Percentiles rank a stretch among this genome's conserved stretches.
Conservation (phyloP, 2,888 invertebrate genomes). For the Epistrophella euchroma region DNA sequence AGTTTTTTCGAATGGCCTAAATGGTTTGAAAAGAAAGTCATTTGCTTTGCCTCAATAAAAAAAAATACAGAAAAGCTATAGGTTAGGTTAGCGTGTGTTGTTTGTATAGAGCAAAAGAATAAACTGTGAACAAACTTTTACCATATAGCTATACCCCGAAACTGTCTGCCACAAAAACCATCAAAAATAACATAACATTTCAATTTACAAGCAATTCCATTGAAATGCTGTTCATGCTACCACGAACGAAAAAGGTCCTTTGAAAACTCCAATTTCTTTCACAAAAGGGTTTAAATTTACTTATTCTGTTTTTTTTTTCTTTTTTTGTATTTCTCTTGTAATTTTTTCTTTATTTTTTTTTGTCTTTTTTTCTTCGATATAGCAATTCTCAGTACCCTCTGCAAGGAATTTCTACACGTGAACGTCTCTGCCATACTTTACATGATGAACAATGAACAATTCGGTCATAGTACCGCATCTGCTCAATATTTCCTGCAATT, state of each 20-base stretch:
- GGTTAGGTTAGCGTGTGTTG: too few relatives aligned
- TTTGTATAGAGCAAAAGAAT: neutral
- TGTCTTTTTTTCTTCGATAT: conserved; percentile 77
- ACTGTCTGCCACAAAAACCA: conserved; percentile 43
- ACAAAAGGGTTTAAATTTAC: conserved; percentile 42
- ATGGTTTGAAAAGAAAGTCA: conserved; percentile 34
- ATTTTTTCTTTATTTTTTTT: neutral
- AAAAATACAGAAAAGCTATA: neutral
- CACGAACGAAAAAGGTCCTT: conserved; percentile 13
- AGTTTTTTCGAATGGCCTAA: conserved; percentile 9
- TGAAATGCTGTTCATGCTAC: conserved; percentile 39
- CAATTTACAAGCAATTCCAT: conserved; percentile 36
- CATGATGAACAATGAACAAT: conserved; percentile 97
- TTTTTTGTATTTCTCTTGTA: conserved; percentile 1
- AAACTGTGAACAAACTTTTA: conserved; percentile 13
- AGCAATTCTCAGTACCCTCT: conserved; percentile 94
- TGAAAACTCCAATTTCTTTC: conserved; percentile 11
- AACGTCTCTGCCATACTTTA: conserved; percentile 97
- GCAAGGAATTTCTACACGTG: conserved; percentile 94
- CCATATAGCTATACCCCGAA: conserved; percentile 4
- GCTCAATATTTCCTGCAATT: conserved; percentile 97
- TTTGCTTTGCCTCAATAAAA: conserved; percentile 27
- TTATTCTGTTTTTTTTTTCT: conserved; percentile 10
- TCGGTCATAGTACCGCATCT: conserved; percentile 95
- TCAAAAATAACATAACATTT: conserved; percentile 43